Percentiles rank a stretch among this genome's conserved stretches.
These are phyloP conservation scores for Cochlearius cochlearius DNA, from an alignment of 2,113 vertebrate genomes.

Conservation along the genomic window DNA sequence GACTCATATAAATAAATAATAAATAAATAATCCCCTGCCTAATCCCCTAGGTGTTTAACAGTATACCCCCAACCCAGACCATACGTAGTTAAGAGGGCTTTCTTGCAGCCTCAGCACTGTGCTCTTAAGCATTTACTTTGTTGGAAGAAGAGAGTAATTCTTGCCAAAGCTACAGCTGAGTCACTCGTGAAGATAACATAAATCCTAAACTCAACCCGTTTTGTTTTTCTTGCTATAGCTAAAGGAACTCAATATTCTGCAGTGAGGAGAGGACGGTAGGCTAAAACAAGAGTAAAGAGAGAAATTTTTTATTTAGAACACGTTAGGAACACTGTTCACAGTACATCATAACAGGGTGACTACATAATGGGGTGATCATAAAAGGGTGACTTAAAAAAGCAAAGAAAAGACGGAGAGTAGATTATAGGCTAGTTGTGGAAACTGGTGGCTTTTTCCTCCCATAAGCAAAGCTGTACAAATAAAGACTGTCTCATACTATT, in stretches of 20 bases:
- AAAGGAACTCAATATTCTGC: background rate
- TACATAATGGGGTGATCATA: background rate
- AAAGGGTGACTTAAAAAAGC: background rate
- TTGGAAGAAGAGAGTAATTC: background rate
- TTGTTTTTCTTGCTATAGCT: background rate
- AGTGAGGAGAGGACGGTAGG: background rate
- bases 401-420: background rate
- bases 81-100: background rate
- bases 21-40: background rate
- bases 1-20: background rate
- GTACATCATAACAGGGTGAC: conserved; percentile 29
- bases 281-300: conserved; percentile 2
- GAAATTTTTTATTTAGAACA: conserved; percentile 60
- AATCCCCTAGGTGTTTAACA: background rate
- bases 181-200: background rate
- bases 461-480: conserved; percentile 27
- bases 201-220: background rate
- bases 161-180: background rate
- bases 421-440: conserved; percentile 2
- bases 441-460: background rate
- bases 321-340: conserved; percentile 15
- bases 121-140: background rate
- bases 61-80: background rate
- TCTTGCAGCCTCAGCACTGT: background rate
- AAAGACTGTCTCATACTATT: background rate